phyloP scores from a whole-genome alignment of 2,888 invertebrate species.

The Xestia ashworthii region DNA sequence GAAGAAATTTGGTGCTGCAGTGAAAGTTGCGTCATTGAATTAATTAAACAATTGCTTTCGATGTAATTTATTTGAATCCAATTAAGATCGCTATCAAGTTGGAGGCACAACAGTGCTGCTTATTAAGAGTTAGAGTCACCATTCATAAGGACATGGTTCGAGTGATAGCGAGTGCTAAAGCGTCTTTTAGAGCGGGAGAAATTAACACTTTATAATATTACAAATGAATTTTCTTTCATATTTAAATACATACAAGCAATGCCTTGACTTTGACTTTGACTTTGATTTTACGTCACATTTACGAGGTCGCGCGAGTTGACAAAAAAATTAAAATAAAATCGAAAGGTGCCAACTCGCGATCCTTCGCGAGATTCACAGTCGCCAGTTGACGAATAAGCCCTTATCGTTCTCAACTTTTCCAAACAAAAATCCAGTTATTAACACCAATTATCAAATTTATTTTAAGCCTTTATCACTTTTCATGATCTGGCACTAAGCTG shows the following conservation, averaged over 20 bases:
- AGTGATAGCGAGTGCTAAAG: neutral
- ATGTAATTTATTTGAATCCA: conserved; percentile 41
- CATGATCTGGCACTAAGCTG: conserved; percentile 24
- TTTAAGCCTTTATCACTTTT: conserved; percentile 28
- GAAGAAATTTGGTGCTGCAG: conserved; percentile 21
- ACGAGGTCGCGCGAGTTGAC: too few relatives aligned
- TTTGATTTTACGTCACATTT: too few relatives aligned
- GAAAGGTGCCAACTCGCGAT: too few relatives aligned
- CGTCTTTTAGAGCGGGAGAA: neutral
- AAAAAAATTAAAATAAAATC: too few relatives aligned
- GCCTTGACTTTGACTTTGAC: too few relatives aligned
- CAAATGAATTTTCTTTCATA: too few relatives aligned
- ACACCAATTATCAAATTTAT: conserved; percentile 8
- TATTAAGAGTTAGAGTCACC: conserved; percentile 14
- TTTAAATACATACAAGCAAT: too few relatives aligned
- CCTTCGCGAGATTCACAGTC: too few relatives aligned
- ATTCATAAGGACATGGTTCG: too few relatives aligned
- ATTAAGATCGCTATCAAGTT: conserved; percentile 45
- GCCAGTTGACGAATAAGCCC: too few relatives aligned
- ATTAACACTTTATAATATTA: neutral
- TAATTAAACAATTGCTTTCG: conserved; percentile 27
- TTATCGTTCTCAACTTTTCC: neutral
- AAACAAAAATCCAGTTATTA: neutral
- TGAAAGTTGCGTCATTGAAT: conserved; percentile 20
- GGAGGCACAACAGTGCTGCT: conserved; percentile 1